Base-by-base conservation (phyloP, 2,797 vertebrate genomes). In the Toxotes lorentzi region DNA sequence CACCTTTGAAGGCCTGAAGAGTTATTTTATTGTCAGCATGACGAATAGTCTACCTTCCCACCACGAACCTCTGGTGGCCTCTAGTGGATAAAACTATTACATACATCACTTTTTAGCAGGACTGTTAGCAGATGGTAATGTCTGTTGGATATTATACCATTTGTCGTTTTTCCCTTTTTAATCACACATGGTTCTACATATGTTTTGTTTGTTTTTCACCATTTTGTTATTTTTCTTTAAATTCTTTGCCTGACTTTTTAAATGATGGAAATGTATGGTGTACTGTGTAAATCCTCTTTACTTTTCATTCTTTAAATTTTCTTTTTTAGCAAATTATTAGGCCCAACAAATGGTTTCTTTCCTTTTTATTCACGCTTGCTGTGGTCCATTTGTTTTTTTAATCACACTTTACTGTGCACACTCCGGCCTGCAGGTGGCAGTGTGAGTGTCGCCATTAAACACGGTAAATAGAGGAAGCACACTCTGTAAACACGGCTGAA, bases 371-470 rank as follows among this genome's bases (percentile, higher is more conserved):
- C 35, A 35, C 6, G 35, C 8, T 30, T 30, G 27, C 4, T 30
- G 27, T 30, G 27, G 9, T 35, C 8, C 9, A 17, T 32, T 19
- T 57, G 5, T 6, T 34, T 56, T 17, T 5, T n/a, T n/a, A n/a
- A 57, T 7, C 7, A 21, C 17, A 7, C 5, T 8, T 1, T 21
- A 16, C 8, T 11, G n/a, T 71, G 1, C 74, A 27, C 4, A 74
- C 87, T 84, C 86, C 86, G 2, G n/a, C 62, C 91, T 56, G 74
- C 30, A 89, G 91, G 73, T 0, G 84, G 70, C 83, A 8, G 2
- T 71, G 13, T 35, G 5, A 17, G 27, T 8, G 0, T 3, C 23
- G 9, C 1, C 5, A 4, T 10, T 7, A n/a, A 27, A 63, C 8
- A 4, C 1, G 3, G 9, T 34, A 17, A 40, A 59, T 69, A 32